Percentiles rank a stretch among this genome's conserved stretches.
Conservation (phyloP, 2,797 vertebrate genomes). For the Poecilia wingei region DNA sequence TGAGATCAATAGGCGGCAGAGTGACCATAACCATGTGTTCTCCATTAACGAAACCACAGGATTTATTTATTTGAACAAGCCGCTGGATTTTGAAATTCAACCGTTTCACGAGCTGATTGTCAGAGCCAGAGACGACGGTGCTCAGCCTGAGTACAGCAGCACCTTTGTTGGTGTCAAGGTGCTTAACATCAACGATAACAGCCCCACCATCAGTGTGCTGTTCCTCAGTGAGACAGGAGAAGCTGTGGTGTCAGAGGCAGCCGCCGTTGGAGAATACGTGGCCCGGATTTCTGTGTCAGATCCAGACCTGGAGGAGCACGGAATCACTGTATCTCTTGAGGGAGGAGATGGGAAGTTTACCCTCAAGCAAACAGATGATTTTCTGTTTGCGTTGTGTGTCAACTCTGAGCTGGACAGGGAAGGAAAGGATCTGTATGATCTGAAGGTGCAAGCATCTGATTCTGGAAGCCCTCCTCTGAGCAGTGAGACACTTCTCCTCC, state of each 20-base stretch:
- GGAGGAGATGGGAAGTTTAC: conserved; percentile 84
- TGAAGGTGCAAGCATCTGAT: conserved; percentile 85
- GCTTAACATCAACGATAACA: conserved; percentile 91
- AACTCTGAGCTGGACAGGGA: conserved; percentile 86
- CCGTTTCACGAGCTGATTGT: conserved; percentile 86
- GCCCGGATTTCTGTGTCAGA: conserved; percentile 90
- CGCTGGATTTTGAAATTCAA: conserved; percentile 87
- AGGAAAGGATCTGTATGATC: conserved; percentile 79
- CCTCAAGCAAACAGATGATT: conserved; percentile 79
- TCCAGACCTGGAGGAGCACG: conserved; percentile 77
- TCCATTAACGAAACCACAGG: conserved; percentile 84
- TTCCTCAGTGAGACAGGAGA: conserved; percentile 88
- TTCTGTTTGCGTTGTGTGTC: conserved; percentile 87
- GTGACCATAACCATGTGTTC: conserved; percentile 80
- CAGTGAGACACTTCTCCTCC: conserved; percentile 75
- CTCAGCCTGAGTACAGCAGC: conserved; percentile 86
- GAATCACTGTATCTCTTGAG: conserved; percentile 71
- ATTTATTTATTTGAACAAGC: conserved; percentile 81
- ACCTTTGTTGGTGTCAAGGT: conserved; percentile 84
- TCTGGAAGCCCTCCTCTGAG: conserved; percentile 82
- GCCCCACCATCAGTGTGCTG: conserved; percentile 83
- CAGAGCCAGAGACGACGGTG: conserved; percentile 85
- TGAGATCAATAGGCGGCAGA: conserved; percentile 82
- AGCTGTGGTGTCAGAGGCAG: conserved; percentile 85
- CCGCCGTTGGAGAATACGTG: conserved; percentile 84